Evolutionary conservation across 2,797 vertebrate genomes (phyloP).

Genomic region (Brachyalestes nurse): DNA sequence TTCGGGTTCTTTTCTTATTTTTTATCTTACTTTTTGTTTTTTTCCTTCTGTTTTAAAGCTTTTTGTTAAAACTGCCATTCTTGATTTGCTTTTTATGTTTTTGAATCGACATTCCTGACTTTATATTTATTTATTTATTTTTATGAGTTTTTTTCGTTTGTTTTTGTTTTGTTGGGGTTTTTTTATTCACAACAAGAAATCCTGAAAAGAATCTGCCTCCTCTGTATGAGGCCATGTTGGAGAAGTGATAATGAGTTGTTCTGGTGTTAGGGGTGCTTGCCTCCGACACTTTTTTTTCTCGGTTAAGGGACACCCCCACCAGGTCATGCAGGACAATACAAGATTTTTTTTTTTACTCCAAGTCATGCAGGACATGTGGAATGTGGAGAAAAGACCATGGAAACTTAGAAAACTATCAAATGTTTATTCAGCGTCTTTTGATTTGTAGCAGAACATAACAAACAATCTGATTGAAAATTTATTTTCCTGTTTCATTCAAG

Average conservation of each 20-base stretch:
- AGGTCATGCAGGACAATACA: constrained; percentile 4
- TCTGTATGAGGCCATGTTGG: constrained; percentile 15
- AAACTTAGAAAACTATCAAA: constrained; percentile 27
- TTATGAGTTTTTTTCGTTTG: neutral
- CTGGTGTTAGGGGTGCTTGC: constrained; percentile 31
- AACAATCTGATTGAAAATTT: constrained; percentile 37
- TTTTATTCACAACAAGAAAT: neutral
- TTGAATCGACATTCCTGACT: neutral
- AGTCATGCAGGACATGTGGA: constrained; percentile 50
- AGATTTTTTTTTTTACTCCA: neutral
- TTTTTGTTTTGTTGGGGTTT: neutral
- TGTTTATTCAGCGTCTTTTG: constrained; percentile 39
- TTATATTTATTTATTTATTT: neutral
- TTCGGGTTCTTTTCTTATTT: too few species aligned
- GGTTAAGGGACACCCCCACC: constrained; percentile 2
- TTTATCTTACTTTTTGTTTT: too few species aligned
- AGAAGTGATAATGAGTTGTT: constrained; percentile 23
- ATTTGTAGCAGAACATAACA: constrained; percentile 45
- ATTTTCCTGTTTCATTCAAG: constrained; percentile 52
- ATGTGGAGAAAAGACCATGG: constrained; percentile 23
- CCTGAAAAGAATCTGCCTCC: neutral
- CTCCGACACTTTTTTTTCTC: neutral
- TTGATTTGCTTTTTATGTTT: neutral
- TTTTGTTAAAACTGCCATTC: too few species aligned
- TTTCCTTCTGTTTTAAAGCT: too few species aligned